phyloP scores from a whole-genome alignment of 1,140 invertebrate species.

The Lepidotrigona ventralis region DNA sequence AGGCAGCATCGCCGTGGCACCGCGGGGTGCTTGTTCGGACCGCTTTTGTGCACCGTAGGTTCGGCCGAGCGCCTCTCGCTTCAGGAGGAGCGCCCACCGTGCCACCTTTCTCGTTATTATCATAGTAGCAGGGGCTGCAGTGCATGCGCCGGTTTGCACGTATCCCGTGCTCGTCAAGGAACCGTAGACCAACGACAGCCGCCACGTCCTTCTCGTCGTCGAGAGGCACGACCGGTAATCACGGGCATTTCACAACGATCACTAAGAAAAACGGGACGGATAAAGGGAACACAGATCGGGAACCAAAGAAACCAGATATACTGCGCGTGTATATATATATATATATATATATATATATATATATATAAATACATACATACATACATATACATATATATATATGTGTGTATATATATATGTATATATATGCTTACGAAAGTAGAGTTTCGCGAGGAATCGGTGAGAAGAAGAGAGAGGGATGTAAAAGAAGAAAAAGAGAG shows the following conservation, averaged over 20 bases:
- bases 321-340: background rate
- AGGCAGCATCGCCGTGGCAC: slow-evolving; percentile 53
- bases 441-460: slow-evolving; percentile 1
- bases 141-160: slow-evolving; percentile 58
- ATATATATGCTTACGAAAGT: background rate
- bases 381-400: background rate
- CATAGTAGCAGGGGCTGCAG: slow-evolving; percentile 61
- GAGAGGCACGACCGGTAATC: slow-evolving; percentile 57
- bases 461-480: slow-evolving; percentile 1
- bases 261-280: slow-evolving; percentile 31
- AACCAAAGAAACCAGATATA: background rate
- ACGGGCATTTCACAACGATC: slow-evolving; percentile 57
- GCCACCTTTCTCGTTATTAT: slow-evolving; percentile 61
- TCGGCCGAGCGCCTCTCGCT: slow-evolving; percentile 59
- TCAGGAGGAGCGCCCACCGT: slow-evolving; percentile 60
- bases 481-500: slow-evolving; percentile 5
- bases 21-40: slow-evolving; percentile 34
- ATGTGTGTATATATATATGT: background rate
- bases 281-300: background rate
- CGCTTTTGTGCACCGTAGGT: slow-evolving; percentile 48
- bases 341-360: background rate
- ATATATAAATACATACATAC: background rate
- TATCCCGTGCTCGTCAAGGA: slow-evolving; percentile 63
- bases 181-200: slow-evolving; percentile 57
- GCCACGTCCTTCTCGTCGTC: slow-evolving; percentile 56